phyloP scores from a whole-genome alignment of 2,113 vertebrate species.

The Brienomyrus longianalis region DNA sequence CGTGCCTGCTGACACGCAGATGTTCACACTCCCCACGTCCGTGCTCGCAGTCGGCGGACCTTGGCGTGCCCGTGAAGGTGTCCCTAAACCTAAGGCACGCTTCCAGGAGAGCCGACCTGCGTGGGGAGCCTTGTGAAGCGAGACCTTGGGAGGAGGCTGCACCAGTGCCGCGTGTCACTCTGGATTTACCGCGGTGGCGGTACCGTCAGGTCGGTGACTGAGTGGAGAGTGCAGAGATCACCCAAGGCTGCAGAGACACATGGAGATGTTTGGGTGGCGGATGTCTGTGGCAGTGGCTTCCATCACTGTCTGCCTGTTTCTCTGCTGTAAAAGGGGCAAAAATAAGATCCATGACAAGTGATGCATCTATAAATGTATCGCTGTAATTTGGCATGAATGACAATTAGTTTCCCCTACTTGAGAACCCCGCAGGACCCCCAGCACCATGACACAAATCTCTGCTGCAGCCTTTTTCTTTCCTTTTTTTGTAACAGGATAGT shows the following conservation, averaged over 20 bases:
- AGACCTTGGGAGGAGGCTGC: not conserved
- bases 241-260: not conserved
- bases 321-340: conserved; percentile 45
- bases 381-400: conserved; percentile 56
- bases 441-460: conserved; percentile 41
- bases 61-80: not conserved
- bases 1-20: not conserved
- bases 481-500: conserved; percentile 36
- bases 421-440: conserved; percentile 50
- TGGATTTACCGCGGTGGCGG: not conserved
- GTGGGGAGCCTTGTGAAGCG: not conserved
- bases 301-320: not conserved
- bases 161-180: not conserved
- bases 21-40: not conserved
- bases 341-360: conserved; percentile 55
- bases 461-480: conserved; percentile 33
- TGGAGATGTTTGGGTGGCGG: not conserved
- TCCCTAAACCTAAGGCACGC: not conserved
- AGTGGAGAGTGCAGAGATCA: not conserved
- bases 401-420: conserved; percentile 62
- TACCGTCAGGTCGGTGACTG: not conserved
- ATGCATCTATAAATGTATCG: conserved; percentile 53
- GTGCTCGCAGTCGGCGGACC: not conserved
- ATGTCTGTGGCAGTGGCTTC: not conserved
- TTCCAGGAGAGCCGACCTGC: not conserved